Conservation (phyloP, 2,888 invertebrate genomes). For the Tachystola acroxantha region DNA sequence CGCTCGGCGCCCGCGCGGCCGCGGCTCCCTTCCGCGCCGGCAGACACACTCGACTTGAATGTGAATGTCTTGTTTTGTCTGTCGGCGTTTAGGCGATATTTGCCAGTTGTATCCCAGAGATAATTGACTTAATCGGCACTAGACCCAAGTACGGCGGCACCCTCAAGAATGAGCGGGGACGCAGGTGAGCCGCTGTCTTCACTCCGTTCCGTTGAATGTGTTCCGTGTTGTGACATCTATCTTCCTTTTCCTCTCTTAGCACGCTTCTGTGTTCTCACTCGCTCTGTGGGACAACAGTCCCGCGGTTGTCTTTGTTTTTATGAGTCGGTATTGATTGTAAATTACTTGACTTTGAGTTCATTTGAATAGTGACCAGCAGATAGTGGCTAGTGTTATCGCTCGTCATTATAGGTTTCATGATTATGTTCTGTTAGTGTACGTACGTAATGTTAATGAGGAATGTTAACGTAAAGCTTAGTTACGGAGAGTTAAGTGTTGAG, state of each 20-base stretch:
- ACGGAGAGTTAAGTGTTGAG: slow-evolving; percentile 73
- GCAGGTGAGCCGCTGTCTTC: slow-evolving; percentile 94
- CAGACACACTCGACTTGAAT: slow-evolving; percentile 57
- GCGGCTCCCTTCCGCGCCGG: slow-evolving; percentile 34
- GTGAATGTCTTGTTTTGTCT: slow-evolving; percentile 81
- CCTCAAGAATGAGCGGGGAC: slow-evolving; percentile 99
- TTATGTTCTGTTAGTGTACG: slow-evolving; percentile 75
- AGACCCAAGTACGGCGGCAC: slow-evolving; percentile 99
- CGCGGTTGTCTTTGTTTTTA: slow-evolving; percentile 72
- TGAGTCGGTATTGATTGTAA: slow-evolving; percentile 73
- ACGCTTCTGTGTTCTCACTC: slow-evolving; percentile 80
- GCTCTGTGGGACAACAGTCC: slow-evolving; percentile 74
- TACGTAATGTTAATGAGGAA: slow-evolving; percentile 63
- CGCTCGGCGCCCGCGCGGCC: slow-evolving; percentile 27
- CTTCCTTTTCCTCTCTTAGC: slow-evolving; percentile 78
- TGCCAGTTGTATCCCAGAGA: slow-evolving; percentile 99
- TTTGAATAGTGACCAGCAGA: slow-evolving; percentile 75
- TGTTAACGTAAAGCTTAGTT: slow-evolving; percentile 75
- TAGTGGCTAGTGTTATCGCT: slow-evolving; percentile 77
- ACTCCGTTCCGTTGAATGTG: slow-evolving; percentile 79
- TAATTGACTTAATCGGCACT: slow-evolving; percentile 99
- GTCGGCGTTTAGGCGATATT: slow-evolving; percentile 96
- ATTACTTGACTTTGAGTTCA: slow-evolving; percentile 72
- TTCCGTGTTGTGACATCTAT: slow-evolving; percentile 77
- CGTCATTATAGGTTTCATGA: slow-evolving; percentile 74